Base-by-base conservation (phyloP, 2,797 vertebrate genomes). In the Tenualosa ilisha region DNA sequence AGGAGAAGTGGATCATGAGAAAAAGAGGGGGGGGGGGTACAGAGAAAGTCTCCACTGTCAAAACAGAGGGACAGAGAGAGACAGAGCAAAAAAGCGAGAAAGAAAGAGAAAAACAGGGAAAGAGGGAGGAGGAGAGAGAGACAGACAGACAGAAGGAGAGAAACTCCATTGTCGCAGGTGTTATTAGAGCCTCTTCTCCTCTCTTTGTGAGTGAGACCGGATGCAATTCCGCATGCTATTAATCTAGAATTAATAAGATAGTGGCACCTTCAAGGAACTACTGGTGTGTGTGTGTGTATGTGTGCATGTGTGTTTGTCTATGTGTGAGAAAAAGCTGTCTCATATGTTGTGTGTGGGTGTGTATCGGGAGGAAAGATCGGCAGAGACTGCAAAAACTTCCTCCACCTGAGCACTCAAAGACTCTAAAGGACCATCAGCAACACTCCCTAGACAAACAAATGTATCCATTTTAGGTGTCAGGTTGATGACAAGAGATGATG, bases 191-290 rank as follows among this genome's bases (percentile, higher is more conserved):
- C 63, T 49, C 20, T 82, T 40, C 20, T 82, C 53, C 49, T 2
- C 59, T 81, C 22, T 12, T 43, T 49, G n/a, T 7, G 59, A 49
- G 43, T 84, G 50, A 65, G 53, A 8, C 24, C 63, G 56, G 79
- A 40, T 43, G 68, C 79, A 83, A 68, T 46, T 53, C 37, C 50
- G 68, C 17, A 51, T 81, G 82, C 56, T 59, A 24, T 81, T 82
- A 87, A 84, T 22, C 22, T 63, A 59, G 17, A n/a, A 84, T 84
- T 86, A 72, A 84, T 63, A 9, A 49, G 56, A 63, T 84, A 65
- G 82, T 65, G 37, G 40, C 63, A 22, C 68, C 81, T 85, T 83
- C 46, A 50, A 31, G 20, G 40, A 59, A 51, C 84, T 40, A 7
- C 65, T 51, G 6, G 24, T 68, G 63, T 31, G 63, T 68, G 24